These are phyloP conservation scores for Ganaspis brasiliensis DNA, from an alignment of 2,888 invertebrate species.

Conservation along the genomic window DNA sequence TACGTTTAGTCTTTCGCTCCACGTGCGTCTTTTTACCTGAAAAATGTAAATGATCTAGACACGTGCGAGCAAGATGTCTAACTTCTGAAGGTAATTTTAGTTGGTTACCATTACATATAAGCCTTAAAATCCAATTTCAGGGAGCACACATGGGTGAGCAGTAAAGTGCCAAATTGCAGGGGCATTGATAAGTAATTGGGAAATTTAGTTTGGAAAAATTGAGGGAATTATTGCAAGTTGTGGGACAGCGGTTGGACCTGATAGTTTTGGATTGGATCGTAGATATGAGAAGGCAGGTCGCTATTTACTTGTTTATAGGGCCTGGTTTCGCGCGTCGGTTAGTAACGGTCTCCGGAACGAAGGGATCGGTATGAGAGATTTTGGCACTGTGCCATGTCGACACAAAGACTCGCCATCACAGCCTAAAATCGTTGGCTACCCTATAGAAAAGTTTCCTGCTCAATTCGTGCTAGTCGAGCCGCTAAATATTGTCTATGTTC, in stretches of 20 bases:
- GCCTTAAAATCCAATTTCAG: no score
- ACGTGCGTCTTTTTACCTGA: no score
- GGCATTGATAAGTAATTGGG: conserved; percentile 4
- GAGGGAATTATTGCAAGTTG: background rate
- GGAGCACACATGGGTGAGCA: background rate
- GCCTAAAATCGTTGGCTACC: conserved; percentile 43
- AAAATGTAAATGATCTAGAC: no score
- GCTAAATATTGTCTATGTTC: conserved; percentile 41
- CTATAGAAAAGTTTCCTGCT: conserved; percentile 45
- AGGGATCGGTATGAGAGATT: conserved; percentile 71
- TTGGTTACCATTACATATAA: no score
- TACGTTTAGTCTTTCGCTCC: no score
- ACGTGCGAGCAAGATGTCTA: no score
- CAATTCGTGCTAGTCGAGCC: conserved; percentile 56
- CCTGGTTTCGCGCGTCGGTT: conserved; percentile 74
- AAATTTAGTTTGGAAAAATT: background rate
- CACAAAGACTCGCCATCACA: conserved; percentile 68
- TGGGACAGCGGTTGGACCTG: conserved; percentile 27
- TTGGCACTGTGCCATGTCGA: conserved; percentile 74
- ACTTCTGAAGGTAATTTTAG: no score
- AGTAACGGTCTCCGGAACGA: conserved; percentile 69
- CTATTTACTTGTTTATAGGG: conserved; percentile 67
- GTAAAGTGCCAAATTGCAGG: background rate
- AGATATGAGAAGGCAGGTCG: conserved; percentile 51
- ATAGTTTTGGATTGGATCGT: conserved; percentile 60